Percentiles rank a stretch among this genome's conserved stretches.
These are phyloP conservation scores for Calosoma granatense DNA, from an alignment of 1,140 invertebrate species.

Conservation along the genomic window DNA sequence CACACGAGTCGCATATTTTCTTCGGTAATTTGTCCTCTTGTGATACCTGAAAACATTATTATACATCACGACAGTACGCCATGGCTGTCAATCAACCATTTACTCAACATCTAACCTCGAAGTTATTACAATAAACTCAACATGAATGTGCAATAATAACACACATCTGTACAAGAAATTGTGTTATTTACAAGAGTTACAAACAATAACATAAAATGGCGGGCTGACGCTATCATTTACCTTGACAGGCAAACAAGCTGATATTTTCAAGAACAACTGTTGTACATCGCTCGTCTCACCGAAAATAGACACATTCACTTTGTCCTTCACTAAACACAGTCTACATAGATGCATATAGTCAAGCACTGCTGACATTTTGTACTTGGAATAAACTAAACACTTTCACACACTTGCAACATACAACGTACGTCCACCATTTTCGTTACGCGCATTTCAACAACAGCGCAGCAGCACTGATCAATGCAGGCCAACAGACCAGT, in stretches of 20 bases:
- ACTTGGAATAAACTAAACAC: not conserved
- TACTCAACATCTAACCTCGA: too few relatives aligned
- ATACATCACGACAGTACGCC: too few relatives aligned
- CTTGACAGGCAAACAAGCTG: conserved; percentile 48
- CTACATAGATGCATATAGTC: conserved; percentile 45
- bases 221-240: conserved; percentile 40
- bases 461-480: too few relatives aligned
- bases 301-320: conserved; percentile 45
- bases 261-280: conserved; percentile 46
- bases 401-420: too few relatives aligned
- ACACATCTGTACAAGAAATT: too few relatives aligned
- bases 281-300: conserved; percentile 43
- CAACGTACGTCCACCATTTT: too few relatives aligned
- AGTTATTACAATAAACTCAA: not conserved
- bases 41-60: conserved; percentile 36
- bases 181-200: too few relatives aligned
- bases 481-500: too few relatives aligned
- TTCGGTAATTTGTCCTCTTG: conserved; percentile 48
- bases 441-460: too few relatives aligned
- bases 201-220: conserved; percentile 31
- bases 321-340: conserved; percentile 48
- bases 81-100: too few relatives aligned
- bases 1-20: conserved; percentile 48
- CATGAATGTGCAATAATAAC: too few relatives aligned
- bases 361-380: conserved; percentile 36